Conservation (phyloP, 2,797 vertebrate species). For the Apogon hyalosoma region DNA sequence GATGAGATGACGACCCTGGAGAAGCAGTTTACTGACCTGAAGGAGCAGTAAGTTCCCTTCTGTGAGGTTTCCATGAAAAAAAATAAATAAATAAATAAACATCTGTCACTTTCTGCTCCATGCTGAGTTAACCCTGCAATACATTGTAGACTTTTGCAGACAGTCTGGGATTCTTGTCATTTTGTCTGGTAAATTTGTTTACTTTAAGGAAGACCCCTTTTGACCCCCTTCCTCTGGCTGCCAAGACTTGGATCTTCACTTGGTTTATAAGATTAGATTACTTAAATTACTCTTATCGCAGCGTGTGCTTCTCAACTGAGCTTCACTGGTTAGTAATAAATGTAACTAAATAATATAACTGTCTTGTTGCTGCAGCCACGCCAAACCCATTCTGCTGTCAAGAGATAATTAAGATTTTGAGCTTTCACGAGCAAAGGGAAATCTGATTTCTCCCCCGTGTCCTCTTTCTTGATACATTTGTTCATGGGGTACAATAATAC, state of each 20-base stretch:
- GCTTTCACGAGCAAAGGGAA: not conserved
- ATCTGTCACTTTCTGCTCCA: not conserved
- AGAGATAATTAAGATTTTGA: not conserved
- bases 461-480: not conserved
- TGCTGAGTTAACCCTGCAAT: fast-evolving
- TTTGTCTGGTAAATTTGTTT: not conserved
- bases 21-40: constrained; percentile 98
- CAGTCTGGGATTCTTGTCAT: not conserved
- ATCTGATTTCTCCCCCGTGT: not conserved
- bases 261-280: too few relatives aligned
- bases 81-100: too few relatives aligned
- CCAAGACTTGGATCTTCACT: too few relatives aligned
- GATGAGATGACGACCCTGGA: constrained; percentile 99
- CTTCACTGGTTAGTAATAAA: not conserved
- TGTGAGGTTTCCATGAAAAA: not conserved
- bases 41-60: constrained; percentile 93
- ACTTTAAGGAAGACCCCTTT: not conserved
- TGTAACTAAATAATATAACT: constrained; percentile 1
- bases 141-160: too few relatives aligned
- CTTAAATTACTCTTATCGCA: too few relatives aligned
- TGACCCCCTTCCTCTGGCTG: not conserved
- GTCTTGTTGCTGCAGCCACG: not conserved
- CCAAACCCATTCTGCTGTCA: not conserved
- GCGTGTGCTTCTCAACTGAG: not conserved
- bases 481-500: not conserved